These are phyloP conservation scores for Muscicapa striata DNA, from an alignment of 2,797 vertebrate genomes.

Conservation along the genomic window DNA sequence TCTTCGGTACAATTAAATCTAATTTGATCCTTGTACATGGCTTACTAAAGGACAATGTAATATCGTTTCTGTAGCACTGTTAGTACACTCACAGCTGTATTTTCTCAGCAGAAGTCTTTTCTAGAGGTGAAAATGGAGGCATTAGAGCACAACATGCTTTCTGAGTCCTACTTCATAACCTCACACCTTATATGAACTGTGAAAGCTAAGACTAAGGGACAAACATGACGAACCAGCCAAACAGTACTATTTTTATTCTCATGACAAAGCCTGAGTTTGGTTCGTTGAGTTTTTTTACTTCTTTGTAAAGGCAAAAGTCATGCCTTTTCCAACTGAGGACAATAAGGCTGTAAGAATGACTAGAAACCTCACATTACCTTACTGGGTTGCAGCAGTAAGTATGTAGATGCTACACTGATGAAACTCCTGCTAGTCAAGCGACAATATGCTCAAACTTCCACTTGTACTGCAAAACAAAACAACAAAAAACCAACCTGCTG, in stretches of 20 bases:
- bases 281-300: neutral
- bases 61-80: neutral
- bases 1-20: neutral
- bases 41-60: neutral
- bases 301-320: constrained; percentile 45
- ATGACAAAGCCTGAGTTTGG: neutral
- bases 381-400: neutral
- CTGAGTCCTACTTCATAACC: constrained; percentile 10
- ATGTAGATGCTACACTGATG: neutral
- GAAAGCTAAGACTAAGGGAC: constrained; percentile 48
- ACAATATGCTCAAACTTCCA: neutral
- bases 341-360: neutral
- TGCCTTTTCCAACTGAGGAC: neutral
- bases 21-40: neutral
- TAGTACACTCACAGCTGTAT: neutral
- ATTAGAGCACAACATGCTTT: neutral
- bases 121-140: constrained; percentile 35
- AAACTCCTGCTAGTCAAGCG: neutral
- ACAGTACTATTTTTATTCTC: constrained; percentile 47
- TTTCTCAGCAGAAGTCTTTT: constrained; percentile 12
- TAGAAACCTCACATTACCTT: neutral
- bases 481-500: neutral
- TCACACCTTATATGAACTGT: constrained; percentile 43
- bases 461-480: neutral
- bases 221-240: constrained; percentile 38